These are phyloP conservation scores for Jacana jacana DNA, from an alignment of 2,113 vertebrate genomes.

Conservation along the genomic window DNA sequence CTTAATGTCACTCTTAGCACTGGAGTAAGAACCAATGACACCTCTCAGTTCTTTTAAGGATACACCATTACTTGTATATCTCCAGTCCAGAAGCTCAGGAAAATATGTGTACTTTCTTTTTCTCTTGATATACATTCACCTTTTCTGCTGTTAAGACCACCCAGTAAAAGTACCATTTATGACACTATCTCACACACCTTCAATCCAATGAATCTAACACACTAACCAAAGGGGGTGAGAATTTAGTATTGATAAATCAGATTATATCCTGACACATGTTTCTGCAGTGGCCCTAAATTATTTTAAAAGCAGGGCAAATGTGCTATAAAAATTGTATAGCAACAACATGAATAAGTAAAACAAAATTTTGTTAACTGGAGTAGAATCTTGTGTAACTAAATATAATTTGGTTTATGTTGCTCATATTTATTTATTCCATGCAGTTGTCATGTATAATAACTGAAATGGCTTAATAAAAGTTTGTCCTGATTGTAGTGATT, in stretches of 20 bases:
- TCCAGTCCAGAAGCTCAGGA: background rate
- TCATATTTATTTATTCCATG: background rate
- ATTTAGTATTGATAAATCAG: background rate
- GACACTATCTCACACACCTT: background rate
- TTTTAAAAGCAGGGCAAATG: background rate
- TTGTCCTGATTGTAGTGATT: background rate
- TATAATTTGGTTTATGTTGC: background rate
- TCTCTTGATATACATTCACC: background rate
- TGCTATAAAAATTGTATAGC: background rate
- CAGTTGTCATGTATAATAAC: background rate
- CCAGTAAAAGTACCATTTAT: background rate
- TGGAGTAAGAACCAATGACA: background rate
- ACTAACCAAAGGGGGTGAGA: rapidly evolving
- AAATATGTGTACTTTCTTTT: background rate
- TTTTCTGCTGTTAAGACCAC: background rate
- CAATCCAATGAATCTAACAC: background rate
- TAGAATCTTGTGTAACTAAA: background rate
- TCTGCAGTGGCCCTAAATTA: background rate
- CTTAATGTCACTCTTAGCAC: background rate
- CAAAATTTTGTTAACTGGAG: background rate
- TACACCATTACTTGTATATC: no score
- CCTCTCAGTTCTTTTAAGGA: background rate
- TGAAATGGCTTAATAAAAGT: background rate
- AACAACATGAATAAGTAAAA: background rate
- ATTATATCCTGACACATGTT: background rate